Evolutionary conservation across 2,888 invertebrate genomes (phyloP).

Genomic region (Heterodera filipjevi): DNA sequence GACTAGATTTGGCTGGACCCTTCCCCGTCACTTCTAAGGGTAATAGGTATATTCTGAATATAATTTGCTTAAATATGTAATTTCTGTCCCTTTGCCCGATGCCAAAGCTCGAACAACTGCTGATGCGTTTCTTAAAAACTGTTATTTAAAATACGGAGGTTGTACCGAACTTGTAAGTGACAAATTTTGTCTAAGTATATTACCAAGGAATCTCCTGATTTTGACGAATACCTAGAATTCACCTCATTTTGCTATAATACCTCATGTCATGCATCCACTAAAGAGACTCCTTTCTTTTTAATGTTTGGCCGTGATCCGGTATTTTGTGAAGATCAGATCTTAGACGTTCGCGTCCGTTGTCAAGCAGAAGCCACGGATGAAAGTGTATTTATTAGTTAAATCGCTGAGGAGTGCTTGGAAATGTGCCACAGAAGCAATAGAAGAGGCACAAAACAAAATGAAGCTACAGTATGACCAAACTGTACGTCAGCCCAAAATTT

Average conservation of each 20-base stretch:
- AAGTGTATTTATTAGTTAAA: conserved; percentile 12
- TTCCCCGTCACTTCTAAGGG: too few species aligned
- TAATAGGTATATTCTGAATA: too few species aligned
- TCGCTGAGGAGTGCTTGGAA: conserved; percentile 29
- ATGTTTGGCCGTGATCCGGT: conserved; percentile 38
- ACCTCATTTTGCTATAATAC: conserved; percentile 39
- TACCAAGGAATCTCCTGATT: conserved; percentile 27
- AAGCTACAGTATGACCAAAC: conserved; percentile 28
- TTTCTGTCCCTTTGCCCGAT: too few species aligned
- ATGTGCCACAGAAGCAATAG: conserved; percentile 3
- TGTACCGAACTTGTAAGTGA: conserved; percentile 56
- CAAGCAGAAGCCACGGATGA: conserved; percentile 12
- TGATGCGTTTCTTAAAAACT: too few species aligned
- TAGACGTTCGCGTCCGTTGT: conserved; percentile 18
- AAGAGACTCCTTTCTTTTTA: conserved; percentile 37
- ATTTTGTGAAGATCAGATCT: conserved; percentile 31
- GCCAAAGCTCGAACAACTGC: too few species aligned
- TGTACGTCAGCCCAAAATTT: background rate
- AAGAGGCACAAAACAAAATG: background rate
- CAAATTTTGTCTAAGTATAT: conserved; percentile 37
- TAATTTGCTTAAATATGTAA: too few species aligned
- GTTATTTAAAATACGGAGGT: too few species aligned
- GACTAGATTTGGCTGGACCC: too few species aligned
- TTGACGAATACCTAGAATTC: conserved; percentile 27
- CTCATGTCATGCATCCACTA: conserved; percentile 33